Evolutionary conservation across 2,888 invertebrate species (phyloP).

Genomic region (Rhogogaster chlorosoma): DNA sequence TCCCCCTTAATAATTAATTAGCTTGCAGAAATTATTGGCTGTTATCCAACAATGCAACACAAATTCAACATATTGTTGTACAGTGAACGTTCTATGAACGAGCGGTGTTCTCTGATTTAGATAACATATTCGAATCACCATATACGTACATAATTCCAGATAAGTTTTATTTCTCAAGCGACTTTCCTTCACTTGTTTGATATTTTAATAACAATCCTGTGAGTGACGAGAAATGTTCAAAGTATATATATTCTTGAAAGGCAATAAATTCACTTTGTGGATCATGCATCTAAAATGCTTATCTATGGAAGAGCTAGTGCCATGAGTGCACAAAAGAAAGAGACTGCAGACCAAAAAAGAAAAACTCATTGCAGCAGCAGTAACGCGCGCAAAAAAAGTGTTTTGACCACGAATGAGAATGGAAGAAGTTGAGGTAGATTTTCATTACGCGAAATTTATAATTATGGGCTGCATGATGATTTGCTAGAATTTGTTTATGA

Average conservation of each 20-base stretch:
- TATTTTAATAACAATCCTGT: not conserved
- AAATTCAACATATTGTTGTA: not conserved
- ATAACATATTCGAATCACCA: too few relatives aligned
- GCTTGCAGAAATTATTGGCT: not conserved
- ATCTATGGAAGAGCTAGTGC: not conserved
- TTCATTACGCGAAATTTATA: not conserved
- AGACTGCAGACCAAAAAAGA: not conserved
- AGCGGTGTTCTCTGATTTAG: not conserved
- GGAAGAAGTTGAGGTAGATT: not conserved
- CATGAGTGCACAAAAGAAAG: not conserved
- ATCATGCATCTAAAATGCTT: not conserved
- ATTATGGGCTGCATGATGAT: constrained; percentile 15
- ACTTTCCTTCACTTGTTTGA: not conserved
- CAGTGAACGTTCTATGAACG: not conserved
- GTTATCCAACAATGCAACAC: constrained; percentile 10
- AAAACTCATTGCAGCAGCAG: not conserved
- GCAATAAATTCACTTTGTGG: not conserved
- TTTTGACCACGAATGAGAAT: not conserved
- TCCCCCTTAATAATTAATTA: not conserved
- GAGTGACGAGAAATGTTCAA: not conserved
- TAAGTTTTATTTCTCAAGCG: not conserved
- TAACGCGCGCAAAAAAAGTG: not conserved
- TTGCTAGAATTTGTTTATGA: not conserved
- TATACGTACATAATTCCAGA: not conserved
- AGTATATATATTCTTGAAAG: not conserved